A percentile compares a stretch with the other conserved stretches of the same genome.
Evolutionary conservation across 1,140 invertebrate species (phyloP).

Genomic region (Formica exsecta): DNA sequence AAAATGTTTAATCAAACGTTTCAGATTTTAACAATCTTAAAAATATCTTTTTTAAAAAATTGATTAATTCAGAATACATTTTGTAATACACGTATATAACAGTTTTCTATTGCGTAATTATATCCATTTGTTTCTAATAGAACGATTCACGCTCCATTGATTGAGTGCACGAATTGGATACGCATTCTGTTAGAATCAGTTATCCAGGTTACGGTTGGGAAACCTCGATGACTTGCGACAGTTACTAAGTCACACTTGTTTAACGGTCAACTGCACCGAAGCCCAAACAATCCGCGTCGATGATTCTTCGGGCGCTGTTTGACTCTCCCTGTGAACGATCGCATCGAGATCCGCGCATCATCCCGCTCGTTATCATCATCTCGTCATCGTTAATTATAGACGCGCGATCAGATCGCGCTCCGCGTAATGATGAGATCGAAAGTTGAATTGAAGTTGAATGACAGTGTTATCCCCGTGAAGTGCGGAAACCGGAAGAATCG

Average conservation of each 20-base stretch:
- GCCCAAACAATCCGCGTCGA: not conserved
- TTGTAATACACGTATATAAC: not conserved
- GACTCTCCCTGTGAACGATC: not conserved
- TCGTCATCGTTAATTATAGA: constrained; percentile 30
- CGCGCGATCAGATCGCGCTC: not conserved
- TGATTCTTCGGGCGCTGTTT: no score
- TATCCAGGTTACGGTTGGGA: not conserved
- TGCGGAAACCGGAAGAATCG: not conserved
- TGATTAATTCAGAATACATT: not conserved
- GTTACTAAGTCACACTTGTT: not conserved
- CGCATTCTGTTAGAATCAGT: constrained; percentile 7
- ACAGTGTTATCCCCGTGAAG: not conserved
- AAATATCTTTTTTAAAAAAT: not conserved
- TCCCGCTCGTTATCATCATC: not conserved
- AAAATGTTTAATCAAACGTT: not conserved
- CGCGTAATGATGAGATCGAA: not conserved
- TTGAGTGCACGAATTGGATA: not conserved
- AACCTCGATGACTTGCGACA: not conserved
- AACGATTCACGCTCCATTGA: not conserved
- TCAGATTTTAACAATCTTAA: not conserved
- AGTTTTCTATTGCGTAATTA: not conserved
- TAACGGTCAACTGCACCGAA: not conserved
- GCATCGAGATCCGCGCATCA: not conserved
- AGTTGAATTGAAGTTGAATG: constrained; percentile 6
- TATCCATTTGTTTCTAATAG: constrained; percentile 6